Evolutionary conservation across 2,797 vertebrate species (phyloP).

Genomic region (Argyrosomus regius): DNA sequence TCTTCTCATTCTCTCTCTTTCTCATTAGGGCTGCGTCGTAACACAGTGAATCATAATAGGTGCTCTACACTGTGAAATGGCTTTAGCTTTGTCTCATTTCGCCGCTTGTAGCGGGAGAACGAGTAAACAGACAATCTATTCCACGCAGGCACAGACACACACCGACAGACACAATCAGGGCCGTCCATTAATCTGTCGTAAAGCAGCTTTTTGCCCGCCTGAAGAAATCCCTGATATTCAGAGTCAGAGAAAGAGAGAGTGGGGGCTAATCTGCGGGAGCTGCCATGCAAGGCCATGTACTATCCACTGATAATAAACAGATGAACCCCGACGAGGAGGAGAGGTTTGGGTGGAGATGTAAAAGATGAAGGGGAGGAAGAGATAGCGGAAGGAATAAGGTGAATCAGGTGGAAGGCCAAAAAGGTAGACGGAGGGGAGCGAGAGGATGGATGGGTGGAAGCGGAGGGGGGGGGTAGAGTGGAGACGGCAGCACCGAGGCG

Average conservation of each 20-base stretch:
- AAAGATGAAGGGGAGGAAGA: conserved; percentile 1
- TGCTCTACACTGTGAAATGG: conserved; percentile 79
- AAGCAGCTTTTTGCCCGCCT: conserved; percentile 66
- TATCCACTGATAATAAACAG: conserved; percentile 48
- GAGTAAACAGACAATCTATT: conserved; percentile 74
- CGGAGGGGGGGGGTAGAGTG: background rate
- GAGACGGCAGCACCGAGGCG: conserved; percentile 50
- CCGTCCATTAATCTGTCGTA: conserved; percentile 70
- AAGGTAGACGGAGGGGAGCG: conserved; percentile 14
- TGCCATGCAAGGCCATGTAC: conserved; percentile 61
- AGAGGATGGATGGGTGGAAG: conserved; percentile 20
- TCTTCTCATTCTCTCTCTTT: conserved; percentile 66
- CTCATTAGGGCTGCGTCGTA: conserved; percentile 77
- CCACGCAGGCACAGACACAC: conserved; percentile 51
- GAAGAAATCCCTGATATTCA: conserved; percentile 71
- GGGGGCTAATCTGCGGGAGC: conserved; percentile 68
- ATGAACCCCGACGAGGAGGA: conserved; percentile 22
- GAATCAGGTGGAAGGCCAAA: conserved; percentile 17
- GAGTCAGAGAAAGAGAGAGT: conserved; percentile 33
- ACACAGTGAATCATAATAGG: conserved; percentile 79
- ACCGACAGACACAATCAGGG: conserved; percentile 61
- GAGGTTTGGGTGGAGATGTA: conserved; percentile 10
- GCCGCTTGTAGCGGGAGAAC: conserved; percentile 52
- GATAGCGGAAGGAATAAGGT: background rate
- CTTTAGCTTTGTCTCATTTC: conserved; percentile 78